Evolutionary conservation across 2,888 invertebrate species (phyloP), one percentile per base, ranked within the genome.

Genomic region (Cosmorhoe ocellata): DNA sequence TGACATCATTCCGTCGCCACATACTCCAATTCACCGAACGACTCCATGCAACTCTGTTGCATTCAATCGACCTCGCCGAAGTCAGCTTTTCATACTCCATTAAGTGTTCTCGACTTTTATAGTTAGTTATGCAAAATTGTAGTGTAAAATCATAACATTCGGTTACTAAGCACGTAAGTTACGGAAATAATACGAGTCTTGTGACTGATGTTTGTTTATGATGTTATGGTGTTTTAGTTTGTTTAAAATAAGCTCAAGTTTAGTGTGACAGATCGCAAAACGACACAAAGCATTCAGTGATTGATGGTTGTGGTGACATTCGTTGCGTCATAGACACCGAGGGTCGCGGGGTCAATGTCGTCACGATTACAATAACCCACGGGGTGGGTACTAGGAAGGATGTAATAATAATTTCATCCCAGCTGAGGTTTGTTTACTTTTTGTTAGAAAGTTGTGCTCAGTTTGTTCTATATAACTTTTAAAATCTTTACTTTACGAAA

Each of bases 291-390:
- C 74, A 74, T 67, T 61, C 57, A 48, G 77, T 85, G 86, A 87
- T 88, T 86, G 88, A 88, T 86, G 82, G 75, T 76, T 73, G 81
- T 79, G 76, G 81, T 81, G 88, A 84, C 85, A 82, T 77, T 71
- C 55, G 76, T 78, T 78, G 74, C 85, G 81, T 81, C 81, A 77
- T 62, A 73, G 73, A 67, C 63, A 64, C 65, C 63, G 62, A 66
- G 78, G 85, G 83, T 84, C 84, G 81, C 67, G 70, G 75, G 88
- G 88, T 87, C 88, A 89, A 83, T 87, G 88, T 74, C 88, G 75
- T 70, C 76, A 72, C 70, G 73, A 77, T 76, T 69, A 80, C 78
- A 79, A 79, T 80, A 78, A 73, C 71, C 72, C 62, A 67, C 70
- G 62, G n/a, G n/a, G 64, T 58, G 60, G 59, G 55, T 56, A 64